Percentiles rank a stretch among this genome's conserved stretches.
phyloP scores from a whole-genome alignment of 2,797 vertebrate species.

The Gymnoscopelus microlampas region DNA sequence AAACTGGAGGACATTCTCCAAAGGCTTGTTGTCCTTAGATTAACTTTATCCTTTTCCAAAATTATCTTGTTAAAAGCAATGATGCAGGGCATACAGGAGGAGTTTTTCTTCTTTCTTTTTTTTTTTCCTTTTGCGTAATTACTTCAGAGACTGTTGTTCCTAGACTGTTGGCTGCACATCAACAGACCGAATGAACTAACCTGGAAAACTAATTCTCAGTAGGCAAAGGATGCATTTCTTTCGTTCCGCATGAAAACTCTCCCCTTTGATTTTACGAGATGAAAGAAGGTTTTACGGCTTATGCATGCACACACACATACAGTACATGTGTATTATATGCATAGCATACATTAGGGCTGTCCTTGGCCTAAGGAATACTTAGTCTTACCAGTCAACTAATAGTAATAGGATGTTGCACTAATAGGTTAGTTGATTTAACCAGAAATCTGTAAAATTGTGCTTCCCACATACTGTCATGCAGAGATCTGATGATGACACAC shows the following conservation, averaged over 20 bases:
- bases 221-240: slow-evolving; percentile 11
- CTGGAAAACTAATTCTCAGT: slow-evolving; percentile 36
- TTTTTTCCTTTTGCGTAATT: slow-evolving; percentile 19
- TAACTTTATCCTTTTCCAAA: slow-evolving; percentile 41
- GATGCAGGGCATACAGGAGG: slow-evolving; percentile 29
- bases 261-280: slow-evolving; percentile 6
- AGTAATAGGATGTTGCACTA: too few relatives aligned
- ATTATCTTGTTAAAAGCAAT: slow-evolving; percentile 54
- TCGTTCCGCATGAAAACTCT: slow-evolving; percentile 4
- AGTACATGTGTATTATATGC: too few relatives aligned
- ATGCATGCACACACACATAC: too few relatives aligned
- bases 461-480: too few relatives aligned
- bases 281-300: neutral
- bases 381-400: too few relatives aligned
- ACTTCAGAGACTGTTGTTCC: slow-evolving; percentile 40
- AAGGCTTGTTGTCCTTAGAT: slow-evolving; percentile 44
- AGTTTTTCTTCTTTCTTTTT: slow-evolving; percentile 24
- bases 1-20: slow-evolving; percentile 48
- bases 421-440: too few relatives aligned
- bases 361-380: too few relatives aligned
- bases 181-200: slow-evolving; percentile 44
- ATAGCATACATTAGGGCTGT: too few relatives aligned
- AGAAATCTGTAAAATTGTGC: too few relatives aligned
- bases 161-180: slow-evolving; percentile 34
- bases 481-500: too few relatives aligned